Conservation (phyloP, 2,113 vertebrate species). For the Phalacrocorax pelagicus region DNA sequence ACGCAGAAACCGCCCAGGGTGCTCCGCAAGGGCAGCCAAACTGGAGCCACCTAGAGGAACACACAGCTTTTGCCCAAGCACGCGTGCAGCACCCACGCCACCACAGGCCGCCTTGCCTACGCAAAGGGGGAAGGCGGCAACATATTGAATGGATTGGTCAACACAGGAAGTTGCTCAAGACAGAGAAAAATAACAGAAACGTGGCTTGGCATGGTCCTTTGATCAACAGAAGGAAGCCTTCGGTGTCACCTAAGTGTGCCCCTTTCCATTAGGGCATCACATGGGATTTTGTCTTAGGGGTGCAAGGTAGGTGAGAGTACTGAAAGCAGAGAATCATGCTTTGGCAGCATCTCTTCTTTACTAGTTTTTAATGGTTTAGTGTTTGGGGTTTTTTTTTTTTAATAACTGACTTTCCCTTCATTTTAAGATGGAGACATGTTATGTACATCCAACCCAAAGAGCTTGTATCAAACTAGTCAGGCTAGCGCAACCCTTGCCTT, state of each 20-base stretch:
- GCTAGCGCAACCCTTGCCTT: neutral
- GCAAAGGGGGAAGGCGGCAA: neutral
- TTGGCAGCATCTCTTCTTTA: neutral
- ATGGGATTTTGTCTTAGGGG: neutral
- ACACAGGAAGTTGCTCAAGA: neutral
- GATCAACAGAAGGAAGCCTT: neutral
- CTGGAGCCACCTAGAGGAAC: neutral
- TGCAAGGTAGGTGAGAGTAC: neutral
- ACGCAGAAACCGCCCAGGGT: neutral
- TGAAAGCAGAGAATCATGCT: neutral
- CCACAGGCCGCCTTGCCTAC: neutral
- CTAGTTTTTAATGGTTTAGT: neutral
- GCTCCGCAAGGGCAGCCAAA: neutral
- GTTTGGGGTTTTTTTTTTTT: neutral
- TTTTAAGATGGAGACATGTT: neutral
- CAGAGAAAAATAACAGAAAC: neutral
- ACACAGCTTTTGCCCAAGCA: neutral
- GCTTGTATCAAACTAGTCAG: neutral
- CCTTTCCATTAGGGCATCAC: neutral
- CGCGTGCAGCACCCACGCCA: accelerated
- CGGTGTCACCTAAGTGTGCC: neutral
- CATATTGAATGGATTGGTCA: neutral
- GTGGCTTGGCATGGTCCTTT: neutral
- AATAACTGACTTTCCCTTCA: neutral
- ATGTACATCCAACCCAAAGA: accelerated